Base-by-base conservation (phyloP, 2,797 vertebrate genomes). In the Phrynocephalus vlangalii region DNA sequence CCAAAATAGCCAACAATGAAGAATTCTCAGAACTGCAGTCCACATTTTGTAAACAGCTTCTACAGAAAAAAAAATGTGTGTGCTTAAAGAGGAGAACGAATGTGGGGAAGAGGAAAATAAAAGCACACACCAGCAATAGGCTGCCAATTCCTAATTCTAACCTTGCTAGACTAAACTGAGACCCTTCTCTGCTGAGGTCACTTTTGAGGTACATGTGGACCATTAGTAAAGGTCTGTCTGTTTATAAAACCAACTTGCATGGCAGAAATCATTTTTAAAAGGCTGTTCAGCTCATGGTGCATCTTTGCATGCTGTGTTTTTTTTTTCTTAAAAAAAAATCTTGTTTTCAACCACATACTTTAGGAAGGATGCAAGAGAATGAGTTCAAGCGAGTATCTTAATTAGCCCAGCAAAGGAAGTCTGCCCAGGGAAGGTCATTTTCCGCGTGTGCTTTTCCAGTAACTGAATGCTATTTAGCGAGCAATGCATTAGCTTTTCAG, bases 361-460 rank as follows among this genome's bases (percentile, higher is more conserved):
- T 89, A 81, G 77, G 86, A 90, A 92, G 71, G 82, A 86, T 33
- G 0, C 63, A 63, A 90, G 87, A 73, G 85, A 52, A 28, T 73
- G 38, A 77, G 11, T 70, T 87, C 72, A 88, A 86, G 28, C 66
- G 76, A 66, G 86, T 87, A 72, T 88, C 81, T 89, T 87, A 90
- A 11, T 50, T 33, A 83, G 87, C 83, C 67, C 68, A 79, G 56
- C 85, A 91, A 91, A 63, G 30, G 71, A 92, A 90, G 89, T 75
- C 80, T 92, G 91, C 87, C 85, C 60, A 89, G 66, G 82, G 87
- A 87, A 93, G 60, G 5, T 78, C 1, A 63, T 87, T 81, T 92
- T 56, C 67, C 80, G 48, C 15, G 16, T 83, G 16, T 80, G 38
- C 86, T 81, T 73, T 93, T 93, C 76, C 85, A 93, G 92, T 92